Conservation (phyloP, 2,797 vertebrate species). For the Anguilla obscura region DNA sequence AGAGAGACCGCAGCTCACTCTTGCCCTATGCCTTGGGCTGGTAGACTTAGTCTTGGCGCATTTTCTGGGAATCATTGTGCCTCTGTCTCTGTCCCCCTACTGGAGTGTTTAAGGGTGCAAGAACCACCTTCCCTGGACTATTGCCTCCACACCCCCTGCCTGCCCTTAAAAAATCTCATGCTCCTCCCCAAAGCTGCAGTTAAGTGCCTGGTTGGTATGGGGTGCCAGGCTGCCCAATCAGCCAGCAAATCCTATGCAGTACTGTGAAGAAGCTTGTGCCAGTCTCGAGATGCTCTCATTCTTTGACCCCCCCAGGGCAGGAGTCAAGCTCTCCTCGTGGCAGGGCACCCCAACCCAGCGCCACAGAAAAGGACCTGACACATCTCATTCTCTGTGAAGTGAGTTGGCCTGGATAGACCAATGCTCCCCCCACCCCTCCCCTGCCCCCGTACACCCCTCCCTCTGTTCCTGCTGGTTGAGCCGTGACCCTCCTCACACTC, state of each 20-base stretch:
- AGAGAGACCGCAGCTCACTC: background rate
- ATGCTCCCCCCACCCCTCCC: background rate
- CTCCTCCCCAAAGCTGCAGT: slow-evolving; percentile 61
- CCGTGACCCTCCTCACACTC: slow-evolving; percentile 61
- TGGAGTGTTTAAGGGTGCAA: slow-evolving; percentile 4
- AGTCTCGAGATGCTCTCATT: slow-evolving; percentile 51
- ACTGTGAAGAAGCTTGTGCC: slow-evolving; percentile 69
- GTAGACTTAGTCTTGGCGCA: background rate
- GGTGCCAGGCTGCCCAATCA: slow-evolving; percentile 74
- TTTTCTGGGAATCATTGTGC: background rate
- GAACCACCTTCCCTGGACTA: background rate
- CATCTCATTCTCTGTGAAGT: slow-evolving; percentile 24
- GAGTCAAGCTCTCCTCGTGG: slow-evolving; percentile 49
- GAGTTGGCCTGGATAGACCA: slow-evolving; percentile 23
- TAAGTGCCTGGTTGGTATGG: slow-evolving; percentile 48
- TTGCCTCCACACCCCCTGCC: background rate
- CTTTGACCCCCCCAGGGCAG: slow-evolving; percentile 38
- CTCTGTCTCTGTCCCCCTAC: background rate
- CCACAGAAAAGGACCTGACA: slow-evolving; percentile 38
- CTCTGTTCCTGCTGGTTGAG: slow-evolving; percentile 52
- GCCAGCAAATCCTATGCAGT: slow-evolving; percentile 78
- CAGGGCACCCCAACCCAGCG: slow-evolving; percentile 59
- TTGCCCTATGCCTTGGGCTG: background rate
- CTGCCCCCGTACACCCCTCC: background rate
- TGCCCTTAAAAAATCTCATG: background rate